Conservation (phyloP, 2,797 vertebrate species). For the Mus minutoides region DNA sequence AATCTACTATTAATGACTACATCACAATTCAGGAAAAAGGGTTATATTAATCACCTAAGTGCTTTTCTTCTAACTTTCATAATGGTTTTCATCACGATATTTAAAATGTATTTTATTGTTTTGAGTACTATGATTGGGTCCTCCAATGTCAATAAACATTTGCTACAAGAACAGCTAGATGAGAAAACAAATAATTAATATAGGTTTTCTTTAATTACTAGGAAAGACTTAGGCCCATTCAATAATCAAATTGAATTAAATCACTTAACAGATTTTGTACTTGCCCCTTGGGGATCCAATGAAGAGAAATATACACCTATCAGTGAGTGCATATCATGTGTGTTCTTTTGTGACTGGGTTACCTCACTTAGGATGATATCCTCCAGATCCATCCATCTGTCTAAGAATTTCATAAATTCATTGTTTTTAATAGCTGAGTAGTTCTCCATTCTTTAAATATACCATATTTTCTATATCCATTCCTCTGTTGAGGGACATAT, state of each 20-base stretch:
- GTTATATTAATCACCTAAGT: background rate
- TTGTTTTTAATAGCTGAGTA: too few species aligned
- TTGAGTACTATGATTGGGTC: background rate
- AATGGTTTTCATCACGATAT: background rate
- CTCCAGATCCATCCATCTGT: too few species aligned
- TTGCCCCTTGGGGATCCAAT: conserved; percentile 6
- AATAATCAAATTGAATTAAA: conserved; percentile 20
- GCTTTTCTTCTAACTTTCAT: background rate
- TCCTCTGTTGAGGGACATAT: too few species aligned
- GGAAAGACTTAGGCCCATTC: background rate
- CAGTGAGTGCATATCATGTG: too few species aligned
- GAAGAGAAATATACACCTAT: background rate
- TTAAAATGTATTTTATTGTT: conserved; percentile 31
- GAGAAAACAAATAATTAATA: conserved; percentile 20
- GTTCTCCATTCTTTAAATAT: too few species aligned
- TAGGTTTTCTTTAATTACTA: background rate
- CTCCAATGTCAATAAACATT: background rate
- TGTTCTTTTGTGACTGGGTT: too few species aligned
- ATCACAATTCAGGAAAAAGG: background rate
- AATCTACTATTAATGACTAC: background rate
- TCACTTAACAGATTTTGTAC: background rate
- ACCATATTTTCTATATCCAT: too few species aligned
- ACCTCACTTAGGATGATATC: too few species aligned
- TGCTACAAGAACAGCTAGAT: background rate
- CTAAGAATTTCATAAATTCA: too few species aligned